Evolutionary conservation across 2,113 vertebrate genomes (phyloP).

Genomic region (Carlito syrichta): DNA sequence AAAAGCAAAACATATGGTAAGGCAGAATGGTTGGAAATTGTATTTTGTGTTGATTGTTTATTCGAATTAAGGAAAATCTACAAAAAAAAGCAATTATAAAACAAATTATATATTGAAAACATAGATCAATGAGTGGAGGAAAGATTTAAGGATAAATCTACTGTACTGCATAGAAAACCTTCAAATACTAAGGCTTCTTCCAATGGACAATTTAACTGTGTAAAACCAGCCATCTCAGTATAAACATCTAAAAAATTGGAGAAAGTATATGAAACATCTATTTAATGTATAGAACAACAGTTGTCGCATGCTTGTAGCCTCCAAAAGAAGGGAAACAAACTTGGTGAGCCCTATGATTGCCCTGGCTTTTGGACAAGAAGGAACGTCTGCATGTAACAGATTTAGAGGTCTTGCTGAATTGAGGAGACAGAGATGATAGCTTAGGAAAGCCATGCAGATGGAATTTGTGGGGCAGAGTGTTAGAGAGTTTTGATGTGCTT

Average conservation of each 20-base stretch:
- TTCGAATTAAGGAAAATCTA: not conserved
- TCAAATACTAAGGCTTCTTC: not conserved
- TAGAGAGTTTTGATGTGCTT: not conserved
- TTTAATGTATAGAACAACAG: not conserved
- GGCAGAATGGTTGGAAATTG: not conserved
- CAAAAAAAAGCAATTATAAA: not conserved
- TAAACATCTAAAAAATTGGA: not conserved
- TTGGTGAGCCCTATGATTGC: not conserved
- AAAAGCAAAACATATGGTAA: not conserved
- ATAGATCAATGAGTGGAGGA: not conserved
- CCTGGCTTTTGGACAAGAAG: not conserved
- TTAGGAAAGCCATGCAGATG: not conserved
- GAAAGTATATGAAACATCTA: not conserved
- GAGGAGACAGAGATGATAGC: not conserved
- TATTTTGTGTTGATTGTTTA: constrained; percentile 5
- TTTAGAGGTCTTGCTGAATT: not conserved
- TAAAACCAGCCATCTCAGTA: not conserved
- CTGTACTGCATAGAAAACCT: not conserved
- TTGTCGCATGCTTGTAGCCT: not conserved
- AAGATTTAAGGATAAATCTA: not conserved
- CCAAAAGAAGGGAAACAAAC: not conserved
- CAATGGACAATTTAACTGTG: not conserved
- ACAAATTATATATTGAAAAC: not conserved
- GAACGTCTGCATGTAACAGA: not conserved
- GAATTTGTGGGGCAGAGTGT: not conserved